Conservation (phyloP, 2,797 vertebrate genomes). For the Danio choprae region DNA sequence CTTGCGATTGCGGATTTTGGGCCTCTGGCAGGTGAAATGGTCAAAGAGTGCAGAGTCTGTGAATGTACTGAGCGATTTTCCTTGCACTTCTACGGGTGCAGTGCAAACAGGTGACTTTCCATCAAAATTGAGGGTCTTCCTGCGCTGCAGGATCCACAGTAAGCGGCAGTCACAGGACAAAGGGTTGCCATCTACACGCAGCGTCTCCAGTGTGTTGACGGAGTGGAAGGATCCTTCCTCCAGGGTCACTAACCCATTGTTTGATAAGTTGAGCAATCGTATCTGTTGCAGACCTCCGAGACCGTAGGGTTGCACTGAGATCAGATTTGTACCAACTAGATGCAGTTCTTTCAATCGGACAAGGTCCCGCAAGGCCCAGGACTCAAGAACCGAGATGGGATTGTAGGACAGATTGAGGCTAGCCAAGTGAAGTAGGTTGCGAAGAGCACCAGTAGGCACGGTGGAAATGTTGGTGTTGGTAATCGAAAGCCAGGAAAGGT, state of each 20-base stretch:
- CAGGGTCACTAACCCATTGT: slow-evolving; percentile 88
- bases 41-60: slow-evolving; percentile 94
- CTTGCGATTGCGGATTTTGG: slow-evolving; percentile 92
- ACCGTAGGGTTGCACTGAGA: slow-evolving; percentile 87
- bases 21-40: slow-evolving; percentile 95
- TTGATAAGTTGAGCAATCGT: slow-evolving; percentile 92
- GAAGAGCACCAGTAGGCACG: slow-evolving; percentile 89
- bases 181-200: slow-evolving; percentile 93
- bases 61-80: slow-evolving; percentile 86
- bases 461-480: slow-evolving; percentile 95
- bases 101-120: slow-evolving; percentile 88
- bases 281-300: slow-evolving; percentile 92
- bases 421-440: slow-evolving; percentile 88
- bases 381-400: slow-evolving; percentile 89
- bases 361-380: slow-evolving; percentile 90
- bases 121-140: slow-evolving; percentile 94
- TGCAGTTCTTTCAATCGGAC: slow-evolving; percentile 93
- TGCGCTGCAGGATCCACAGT: slow-evolving; percentile 94
- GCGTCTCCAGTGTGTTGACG: slow-evolving; percentile 90
- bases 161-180: slow-evolving; percentile 95
- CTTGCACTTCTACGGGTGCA: slow-evolving; percentile 87
- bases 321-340: slow-evolving; percentile 87
- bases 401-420: slow-evolving; percentile 95
- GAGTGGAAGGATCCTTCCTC: slow-evolving; percentile 95
- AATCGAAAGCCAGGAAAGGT: slow-evolving; percentile 93